Evolutionary conservation across 2,113 vertebrate genomes (phyloP).

Genomic region (Vombatus ursinus): DNA sequence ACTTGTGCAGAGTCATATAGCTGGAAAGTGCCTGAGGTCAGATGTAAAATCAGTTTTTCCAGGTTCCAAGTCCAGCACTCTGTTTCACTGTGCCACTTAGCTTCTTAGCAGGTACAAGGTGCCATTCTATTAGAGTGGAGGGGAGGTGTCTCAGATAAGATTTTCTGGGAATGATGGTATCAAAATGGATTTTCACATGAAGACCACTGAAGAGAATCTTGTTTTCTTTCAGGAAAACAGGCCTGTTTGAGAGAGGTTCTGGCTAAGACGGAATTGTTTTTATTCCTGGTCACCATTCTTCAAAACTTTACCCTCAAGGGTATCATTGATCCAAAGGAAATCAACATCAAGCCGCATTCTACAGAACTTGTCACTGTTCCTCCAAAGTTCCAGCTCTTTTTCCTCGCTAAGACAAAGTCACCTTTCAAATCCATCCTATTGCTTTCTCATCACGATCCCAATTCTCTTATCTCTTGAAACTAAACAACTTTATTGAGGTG

Average conservation of each 20-base stretch:
- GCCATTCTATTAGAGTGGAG: neutral
- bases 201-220: neutral
- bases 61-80: neutral
- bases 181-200: neutral
- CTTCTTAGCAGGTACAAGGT: neutral
- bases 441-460: neutral
- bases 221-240: slow-evolving; percentile 64
- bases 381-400: slow-evolving; percentile 51
- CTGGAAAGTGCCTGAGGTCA: neutral
- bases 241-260: slow-evolving; percentile 70
- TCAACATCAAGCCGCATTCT: slow-evolving; percentile 31
- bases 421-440: neutral
- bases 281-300: slow-evolving; percentile 71
- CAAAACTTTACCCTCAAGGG: slow-evolving; percentile 73
- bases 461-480: neutral
- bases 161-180: neutral
- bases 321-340: slow-evolving; percentile 46
- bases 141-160: neutral
- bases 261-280: slow-evolving; percentile 74
- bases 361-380: neutral
- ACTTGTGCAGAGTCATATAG: neutral
- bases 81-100: neutral
- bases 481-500: neutral
- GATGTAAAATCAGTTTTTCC: neutral
- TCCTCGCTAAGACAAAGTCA: slow-evolving; percentile 37